Evolutionary conservation across 2,888 invertebrate species (phyloP).

Genomic region (Habrosyne pyritoides): DNA sequence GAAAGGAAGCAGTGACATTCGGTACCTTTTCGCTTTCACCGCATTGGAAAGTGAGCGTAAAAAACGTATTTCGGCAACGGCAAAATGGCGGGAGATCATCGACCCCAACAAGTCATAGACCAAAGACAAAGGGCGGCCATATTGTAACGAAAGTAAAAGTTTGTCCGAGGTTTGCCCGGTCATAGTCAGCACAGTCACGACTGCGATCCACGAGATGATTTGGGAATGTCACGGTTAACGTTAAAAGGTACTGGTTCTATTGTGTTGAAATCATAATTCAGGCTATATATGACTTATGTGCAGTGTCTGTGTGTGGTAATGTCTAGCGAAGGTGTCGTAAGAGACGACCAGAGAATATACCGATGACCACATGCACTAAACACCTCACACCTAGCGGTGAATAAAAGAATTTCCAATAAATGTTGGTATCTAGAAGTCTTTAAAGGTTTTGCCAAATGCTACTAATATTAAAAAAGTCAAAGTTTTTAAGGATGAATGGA

Average conservation of each 20-base stretch:
- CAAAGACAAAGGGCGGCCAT: conserved; percentile 76
- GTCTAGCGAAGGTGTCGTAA: too few relatives aligned
- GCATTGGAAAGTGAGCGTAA: conserved; percentile 83
- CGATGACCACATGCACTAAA: too few relatives aligned
- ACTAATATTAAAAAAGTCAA: too few relatives aligned
- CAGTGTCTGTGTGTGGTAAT: too few relatives aligned
- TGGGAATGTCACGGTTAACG: conserved; percentile 80
- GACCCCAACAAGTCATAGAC: conserved; percentile 68
- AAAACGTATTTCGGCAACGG: conserved; percentile 81
- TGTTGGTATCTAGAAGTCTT: too few relatives aligned
- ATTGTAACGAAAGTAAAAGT: conserved; percentile 79
- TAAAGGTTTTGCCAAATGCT: too few relatives aligned
- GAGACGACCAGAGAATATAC: too few relatives aligned
- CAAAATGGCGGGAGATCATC: conserved; percentile 72
- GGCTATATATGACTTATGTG: background rate
- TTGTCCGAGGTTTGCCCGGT: conserved; percentile 24
- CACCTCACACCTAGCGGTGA: too few relatives aligned
- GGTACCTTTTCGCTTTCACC: conserved; percentile 82
- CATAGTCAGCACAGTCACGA: conserved; percentile 54
- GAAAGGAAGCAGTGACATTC: conserved; percentile 82
- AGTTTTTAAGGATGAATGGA: too few relatives aligned
- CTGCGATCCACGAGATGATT: conserved; percentile 74
- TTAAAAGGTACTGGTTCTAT: conserved; percentile 38
- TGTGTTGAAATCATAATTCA: conserved; percentile 56
- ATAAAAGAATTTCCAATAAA: too few relatives aligned